phyloP scores from a whole-genome alignment of 2,113 vertebrate genomes.

The Cacatua alba region DNA sequence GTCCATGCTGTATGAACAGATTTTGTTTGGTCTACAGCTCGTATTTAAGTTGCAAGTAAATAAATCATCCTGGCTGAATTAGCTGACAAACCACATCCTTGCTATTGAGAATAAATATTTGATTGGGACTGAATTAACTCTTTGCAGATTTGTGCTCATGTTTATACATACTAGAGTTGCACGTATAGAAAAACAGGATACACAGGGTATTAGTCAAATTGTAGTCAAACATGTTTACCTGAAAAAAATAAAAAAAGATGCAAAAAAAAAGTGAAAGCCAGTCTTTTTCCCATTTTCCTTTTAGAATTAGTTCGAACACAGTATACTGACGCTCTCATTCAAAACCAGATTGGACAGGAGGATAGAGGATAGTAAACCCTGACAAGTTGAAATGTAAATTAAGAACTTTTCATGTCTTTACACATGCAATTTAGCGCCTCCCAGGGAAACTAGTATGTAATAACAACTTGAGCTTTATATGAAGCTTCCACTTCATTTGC shows the following conservation, averaged over 20 bases:
- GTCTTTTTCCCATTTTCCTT: not conserved
- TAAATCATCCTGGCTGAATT: slow-evolving; percentile 52
- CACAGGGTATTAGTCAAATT: not conserved
- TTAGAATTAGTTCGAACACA: not conserved
- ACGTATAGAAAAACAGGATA: not conserved
- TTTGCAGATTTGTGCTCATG: not conserved
- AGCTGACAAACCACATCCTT: not conserved
- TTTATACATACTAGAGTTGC: not conserved
- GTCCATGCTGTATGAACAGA: slow-evolving; percentile 47
- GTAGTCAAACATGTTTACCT: not conserved
- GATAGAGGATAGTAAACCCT: not conserved
- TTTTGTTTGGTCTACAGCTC: slow-evolving; percentile 67
- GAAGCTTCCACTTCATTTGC: not conserved
- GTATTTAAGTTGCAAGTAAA: slow-evolving; percentile 54
- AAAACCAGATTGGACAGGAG: not conserved
- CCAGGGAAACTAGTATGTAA: not conserved
- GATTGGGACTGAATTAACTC: slow-evolving; percentile 16
- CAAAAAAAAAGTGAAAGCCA: not conserved
- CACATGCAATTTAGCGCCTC: not conserved
- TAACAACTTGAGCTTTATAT: not conserved
- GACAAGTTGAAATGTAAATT: not conserved
- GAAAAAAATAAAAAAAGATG: not conserved
- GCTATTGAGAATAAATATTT: slow-evolving; percentile 43
- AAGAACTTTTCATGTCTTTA: not conserved
- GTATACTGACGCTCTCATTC: not conserved